Evolutionary conservation across 2,888 invertebrate species (phyloP).

Genomic region (Pegoplata infirma): DNA sequence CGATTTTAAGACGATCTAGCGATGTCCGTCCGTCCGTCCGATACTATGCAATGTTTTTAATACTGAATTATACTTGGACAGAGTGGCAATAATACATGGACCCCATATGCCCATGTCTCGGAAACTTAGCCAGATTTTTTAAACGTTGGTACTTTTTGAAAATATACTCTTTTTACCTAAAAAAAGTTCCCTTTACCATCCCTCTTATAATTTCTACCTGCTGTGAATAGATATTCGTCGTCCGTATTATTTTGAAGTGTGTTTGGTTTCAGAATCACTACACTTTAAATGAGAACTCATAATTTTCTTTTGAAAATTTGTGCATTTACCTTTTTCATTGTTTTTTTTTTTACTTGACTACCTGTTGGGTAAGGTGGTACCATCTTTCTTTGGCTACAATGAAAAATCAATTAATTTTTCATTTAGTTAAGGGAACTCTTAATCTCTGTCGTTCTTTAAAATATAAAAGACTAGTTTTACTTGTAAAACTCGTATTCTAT

Average conservation of each 20-base stretch:
- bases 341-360: too few species aligned
- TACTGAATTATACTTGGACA: too few species aligned
- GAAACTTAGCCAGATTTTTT: too few species aligned
- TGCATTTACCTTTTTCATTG: constrained; percentile 10
- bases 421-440: constrained; percentile 17
- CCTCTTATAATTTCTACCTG: too few species aligned
- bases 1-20: too few species aligned
- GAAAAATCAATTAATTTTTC: constrained; percentile 49
- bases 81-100: too few species aligned
- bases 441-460: constrained; percentile 7
- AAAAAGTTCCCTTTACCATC: too few species aligned
- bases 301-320: constrained; percentile 1
- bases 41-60: too few species aligned
- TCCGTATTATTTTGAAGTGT: constrained; percentile 5
- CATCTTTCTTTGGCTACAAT: constrained; percentile 7
- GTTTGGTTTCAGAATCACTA: constrained; percentile 2
- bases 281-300: constrained; percentile 25
- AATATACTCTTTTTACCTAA: too few species aligned
- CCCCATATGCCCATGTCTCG: too few species aligned
- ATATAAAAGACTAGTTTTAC: neutral
- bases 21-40: too few species aligned
- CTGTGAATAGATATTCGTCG: neutral
- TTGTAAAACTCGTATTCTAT: neutral
- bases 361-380: neutral
- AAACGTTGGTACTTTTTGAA: too few species aligned